phyloP scores from a whole-genome alignment of 2,113 vertebrate genomes.

The Dendropsophus ebraccatus region DNA sequence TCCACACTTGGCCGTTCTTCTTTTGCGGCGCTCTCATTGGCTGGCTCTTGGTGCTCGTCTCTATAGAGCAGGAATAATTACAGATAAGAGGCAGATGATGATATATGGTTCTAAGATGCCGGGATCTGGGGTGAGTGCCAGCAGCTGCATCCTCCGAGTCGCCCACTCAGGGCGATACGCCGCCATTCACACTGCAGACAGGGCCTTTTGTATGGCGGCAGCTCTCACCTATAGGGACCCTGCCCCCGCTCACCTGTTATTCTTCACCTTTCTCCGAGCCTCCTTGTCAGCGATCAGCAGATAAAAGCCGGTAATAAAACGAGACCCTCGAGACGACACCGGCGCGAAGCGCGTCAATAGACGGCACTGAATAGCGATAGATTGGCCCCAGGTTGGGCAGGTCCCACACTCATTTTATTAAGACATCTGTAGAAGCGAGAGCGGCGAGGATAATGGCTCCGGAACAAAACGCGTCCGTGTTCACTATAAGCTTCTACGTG shows the following conservation, averaged over 20 bases:
- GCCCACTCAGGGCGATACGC: neutral
- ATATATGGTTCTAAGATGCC: neutral
- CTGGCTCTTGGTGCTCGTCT: neutral
- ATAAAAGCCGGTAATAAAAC: neutral
- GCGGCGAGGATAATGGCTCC: too few relatives aligned
- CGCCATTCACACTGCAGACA: neutral
- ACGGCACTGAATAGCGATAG: neutral
- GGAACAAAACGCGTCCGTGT: too few relatives aligned
- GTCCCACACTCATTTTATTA: too few relatives aligned
- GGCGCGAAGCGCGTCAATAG: neutral
- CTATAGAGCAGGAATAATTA: neutral
- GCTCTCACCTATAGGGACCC: neutral
- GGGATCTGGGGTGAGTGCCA: neutral
- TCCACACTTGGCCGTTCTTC: too few relatives aligned
- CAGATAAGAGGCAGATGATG: neutral
- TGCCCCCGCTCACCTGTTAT: neutral
- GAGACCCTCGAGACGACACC: neutral
- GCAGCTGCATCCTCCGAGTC: neutral
- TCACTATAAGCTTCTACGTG: too few relatives aligned
- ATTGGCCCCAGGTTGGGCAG: too few relatives aligned
- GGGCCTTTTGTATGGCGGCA: neutral
- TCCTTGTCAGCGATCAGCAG: neutral
- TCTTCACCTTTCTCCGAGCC: neutral
- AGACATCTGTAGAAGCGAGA: too few relatives aligned
- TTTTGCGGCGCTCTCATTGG: too few relatives aligned